A percentile compares a stretch with the other conserved stretches of the same genome.
phyloP scores from a whole-genome alignment of 1,140 invertebrate genomes.

The Pentalonia nigronervosa region DNA sequence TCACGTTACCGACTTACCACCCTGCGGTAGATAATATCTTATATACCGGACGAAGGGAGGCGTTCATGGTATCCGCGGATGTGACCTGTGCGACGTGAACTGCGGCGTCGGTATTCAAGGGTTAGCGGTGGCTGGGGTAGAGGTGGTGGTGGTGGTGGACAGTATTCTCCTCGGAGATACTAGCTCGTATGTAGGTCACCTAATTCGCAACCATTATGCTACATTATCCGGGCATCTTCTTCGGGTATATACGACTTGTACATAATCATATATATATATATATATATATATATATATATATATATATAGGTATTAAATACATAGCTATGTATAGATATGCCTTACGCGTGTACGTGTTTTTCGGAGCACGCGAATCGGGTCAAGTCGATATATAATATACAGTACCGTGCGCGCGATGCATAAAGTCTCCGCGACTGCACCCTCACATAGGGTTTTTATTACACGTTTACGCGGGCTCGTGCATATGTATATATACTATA shows the following conservation, averaged over 20 bases:
- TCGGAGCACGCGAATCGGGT: background rate
- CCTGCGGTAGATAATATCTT: background rate
- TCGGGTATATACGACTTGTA: background rate
- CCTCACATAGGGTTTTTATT: background rate
- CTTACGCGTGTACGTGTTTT: background rate
- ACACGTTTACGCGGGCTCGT: background rate
- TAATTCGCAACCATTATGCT: background rate
- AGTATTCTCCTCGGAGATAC: background rate
- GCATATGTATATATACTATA: background rate
- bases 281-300: background rate
- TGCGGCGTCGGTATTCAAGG: background rate
- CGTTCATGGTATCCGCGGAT: background rate
- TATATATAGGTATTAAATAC: too few relatives aligned
- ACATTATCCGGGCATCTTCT: slow-evolving; percentile 22
- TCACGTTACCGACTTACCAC: background rate
- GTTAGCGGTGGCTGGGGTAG: background rate
- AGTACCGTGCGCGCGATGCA: background rate
- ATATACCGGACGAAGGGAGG: background rate
- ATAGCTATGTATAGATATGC: background rate
- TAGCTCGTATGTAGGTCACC: slow-evolving; percentile 26
- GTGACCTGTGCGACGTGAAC: background rate
- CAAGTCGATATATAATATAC: slow-evolving; percentile 16
- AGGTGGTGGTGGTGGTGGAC: background rate
- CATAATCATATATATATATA: background rate
- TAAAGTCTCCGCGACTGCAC: background rate